Evolutionary conservation across 2,888 invertebrate genomes (phyloP).

Genomic region (Epistrophe eligans): DNA sequence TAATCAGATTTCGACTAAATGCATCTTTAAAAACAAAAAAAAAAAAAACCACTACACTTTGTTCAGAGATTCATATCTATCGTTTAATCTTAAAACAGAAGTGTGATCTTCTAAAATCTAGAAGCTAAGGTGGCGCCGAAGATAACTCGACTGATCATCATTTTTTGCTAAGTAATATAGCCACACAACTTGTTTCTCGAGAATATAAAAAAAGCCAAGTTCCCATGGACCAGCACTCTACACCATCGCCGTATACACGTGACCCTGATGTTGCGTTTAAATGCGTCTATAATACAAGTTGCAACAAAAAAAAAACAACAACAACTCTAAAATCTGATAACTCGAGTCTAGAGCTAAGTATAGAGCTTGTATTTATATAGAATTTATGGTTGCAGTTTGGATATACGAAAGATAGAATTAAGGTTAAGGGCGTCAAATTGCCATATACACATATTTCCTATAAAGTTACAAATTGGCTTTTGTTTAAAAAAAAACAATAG

Average conservation of each 20-base stretch:
- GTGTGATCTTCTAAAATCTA: conserved; percentile 25
- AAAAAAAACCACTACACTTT: neutral
- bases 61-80: conserved; percentile 4
- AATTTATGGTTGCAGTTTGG: conserved; percentile 62
- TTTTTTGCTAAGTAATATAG: neutral
- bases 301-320: neutral
- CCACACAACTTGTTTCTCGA: neutral
- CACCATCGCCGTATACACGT: neutral
- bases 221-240: conserved; percentile 6
- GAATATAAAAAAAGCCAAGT: neutral
- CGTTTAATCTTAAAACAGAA: conserved; percentile 17
- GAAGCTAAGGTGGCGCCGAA: conserved; percentile 18
- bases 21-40: neutral
- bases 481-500: neutral
- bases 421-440: conserved; percentile 60
- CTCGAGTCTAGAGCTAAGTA: neutral
- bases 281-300: conserved; percentile 9
- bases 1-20: conserved; percentile 33
- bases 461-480: conserved; percentile 49
- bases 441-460: conserved; percentile 52
- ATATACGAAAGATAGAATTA: conserved; percentile 52
- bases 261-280: conserved; percentile 24
- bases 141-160: neutral
- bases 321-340: conserved; percentile 12
- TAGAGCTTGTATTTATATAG: neutral